Percentiles rank a stretch among this genome's conserved stretches.
These are phyloP conservation scores for Eilema depressum DNA, from an alignment of 2,888 invertebrate genomes.

Conservation along the genomic window DNA sequence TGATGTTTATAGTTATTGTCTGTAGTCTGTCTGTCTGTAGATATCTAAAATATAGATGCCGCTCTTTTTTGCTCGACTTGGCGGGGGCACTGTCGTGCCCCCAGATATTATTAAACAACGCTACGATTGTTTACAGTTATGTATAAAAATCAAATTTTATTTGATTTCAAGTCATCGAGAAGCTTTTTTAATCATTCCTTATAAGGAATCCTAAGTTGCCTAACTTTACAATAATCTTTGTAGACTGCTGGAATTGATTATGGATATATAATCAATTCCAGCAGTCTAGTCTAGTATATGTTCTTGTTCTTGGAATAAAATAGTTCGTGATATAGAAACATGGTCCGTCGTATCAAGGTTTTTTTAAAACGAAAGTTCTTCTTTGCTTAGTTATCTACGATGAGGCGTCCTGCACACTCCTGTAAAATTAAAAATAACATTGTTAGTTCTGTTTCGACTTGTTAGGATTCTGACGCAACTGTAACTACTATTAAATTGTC, in stretches of 20 bases:
- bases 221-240: neutral
- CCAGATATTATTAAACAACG: too few relatives aligned
- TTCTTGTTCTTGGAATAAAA: neutral
- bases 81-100: too few relatives aligned
- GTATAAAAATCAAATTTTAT: neutral
- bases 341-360: constrained; percentile 20
- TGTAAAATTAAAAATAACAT: constrained; percentile 57
- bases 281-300: too few relatives aligned
- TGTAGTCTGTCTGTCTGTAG: too few relatives aligned
- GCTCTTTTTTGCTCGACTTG: too few relatives aligned
- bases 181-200: neutral
- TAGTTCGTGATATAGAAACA: neutral
- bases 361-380: constrained; percentile 39
- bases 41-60: too few relatives aligned
- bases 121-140: neutral
- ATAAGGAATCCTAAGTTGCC: neutral
- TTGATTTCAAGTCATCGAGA: neutral
- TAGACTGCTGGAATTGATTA: neutral
- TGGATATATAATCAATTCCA: too few relatives aligned
- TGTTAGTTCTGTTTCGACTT: constrained; percentile 14
- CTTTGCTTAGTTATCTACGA: constrained; percentile 74
- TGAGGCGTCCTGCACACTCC: constrained; percentile 81
- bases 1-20: too few relatives aligned
- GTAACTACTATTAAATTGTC: too few relatives aligned
- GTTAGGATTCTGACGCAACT: neutral